These are phyloP conservation scores for Lynx canadensis DNA, from an alignment of 2,113 vertebrate species.

Conservation along the genomic window DNA sequence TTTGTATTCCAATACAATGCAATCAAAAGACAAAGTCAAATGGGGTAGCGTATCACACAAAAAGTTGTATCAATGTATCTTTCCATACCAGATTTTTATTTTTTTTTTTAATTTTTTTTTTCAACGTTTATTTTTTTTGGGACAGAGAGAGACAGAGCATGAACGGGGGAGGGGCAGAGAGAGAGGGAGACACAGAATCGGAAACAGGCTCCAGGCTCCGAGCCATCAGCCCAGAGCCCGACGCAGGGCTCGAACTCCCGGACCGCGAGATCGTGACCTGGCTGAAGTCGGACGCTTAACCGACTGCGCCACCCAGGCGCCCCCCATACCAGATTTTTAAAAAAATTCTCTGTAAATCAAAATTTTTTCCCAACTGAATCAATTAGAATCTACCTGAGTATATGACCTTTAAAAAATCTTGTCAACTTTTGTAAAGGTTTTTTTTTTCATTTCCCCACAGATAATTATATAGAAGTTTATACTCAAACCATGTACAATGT, in stretches of 20 bases:
- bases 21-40: background rate
- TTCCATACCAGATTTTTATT: background rate
- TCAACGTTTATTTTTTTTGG: too few species aligned
- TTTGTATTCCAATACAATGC: background rate
- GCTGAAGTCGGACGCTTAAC: too few species aligned
- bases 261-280: too few species aligned
- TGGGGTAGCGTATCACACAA: background rate
- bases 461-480: background rate
- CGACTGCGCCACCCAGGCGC: too few species aligned
- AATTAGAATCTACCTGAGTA: slow-evolving; percentile 19
- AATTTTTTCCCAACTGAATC: background rate
- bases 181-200: too few species aligned
- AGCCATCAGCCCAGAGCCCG: too few species aligned
- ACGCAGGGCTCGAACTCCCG: too few species aligned
- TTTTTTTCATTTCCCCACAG: background rate
- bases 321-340: background rate
- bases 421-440: background rate
- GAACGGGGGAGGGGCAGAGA: too few species aligned
- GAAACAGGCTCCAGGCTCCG: too few species aligned
- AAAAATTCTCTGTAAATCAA: background rate
- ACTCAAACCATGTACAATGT: background rate
- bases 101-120: too few species aligned
- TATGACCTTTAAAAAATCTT: background rate
- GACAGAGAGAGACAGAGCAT: too few species aligned
- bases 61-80: background rate